A percentile compares a stretch with the other conserved stretches of the same genome.
Evolutionary conservation across 2,113 vertebrate genomes (phyloP).

Genomic region (Nycticorax nycticorax): DNA sequence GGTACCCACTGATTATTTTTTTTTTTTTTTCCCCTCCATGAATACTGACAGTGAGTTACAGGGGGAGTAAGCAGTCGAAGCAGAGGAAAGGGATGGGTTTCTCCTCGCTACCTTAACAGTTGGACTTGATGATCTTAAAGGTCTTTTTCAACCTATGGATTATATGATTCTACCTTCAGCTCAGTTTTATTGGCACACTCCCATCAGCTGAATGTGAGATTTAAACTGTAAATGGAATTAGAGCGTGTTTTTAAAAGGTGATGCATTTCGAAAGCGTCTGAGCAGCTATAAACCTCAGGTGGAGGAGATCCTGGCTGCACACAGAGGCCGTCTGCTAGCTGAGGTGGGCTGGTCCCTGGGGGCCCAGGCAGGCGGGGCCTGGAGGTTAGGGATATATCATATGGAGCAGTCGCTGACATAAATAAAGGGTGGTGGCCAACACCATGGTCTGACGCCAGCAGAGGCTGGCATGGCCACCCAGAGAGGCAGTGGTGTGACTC

Average conservation of each 20-base stretch:
- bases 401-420: background rate
- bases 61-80: background rate
- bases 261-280: background rate
- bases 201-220: background rate
- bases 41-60: background rate
- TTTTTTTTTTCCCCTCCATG: background rate
- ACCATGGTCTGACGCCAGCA: background rate
- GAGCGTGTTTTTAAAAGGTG: background rate
- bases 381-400: background rate
- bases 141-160: no score
- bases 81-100: background rate
- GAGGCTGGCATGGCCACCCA: background rate
- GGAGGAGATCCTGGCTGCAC: background rate
- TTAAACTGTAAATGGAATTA: conserved; percentile 1
- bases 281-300: background rate
- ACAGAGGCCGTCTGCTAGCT: background rate
- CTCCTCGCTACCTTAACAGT: background rate
- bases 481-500: background rate
- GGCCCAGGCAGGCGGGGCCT: background rate
- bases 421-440: background rate
- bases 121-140: no score
- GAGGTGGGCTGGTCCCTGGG: background rate
- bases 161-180: background rate
- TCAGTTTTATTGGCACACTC: background rate
- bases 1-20: background rate